A percentile compares a stretch with the other conserved stretches of the same genome.
Conservation (phyloP, 2,888 invertebrate genomes). For the Sarcophaga variegata region DNA sequence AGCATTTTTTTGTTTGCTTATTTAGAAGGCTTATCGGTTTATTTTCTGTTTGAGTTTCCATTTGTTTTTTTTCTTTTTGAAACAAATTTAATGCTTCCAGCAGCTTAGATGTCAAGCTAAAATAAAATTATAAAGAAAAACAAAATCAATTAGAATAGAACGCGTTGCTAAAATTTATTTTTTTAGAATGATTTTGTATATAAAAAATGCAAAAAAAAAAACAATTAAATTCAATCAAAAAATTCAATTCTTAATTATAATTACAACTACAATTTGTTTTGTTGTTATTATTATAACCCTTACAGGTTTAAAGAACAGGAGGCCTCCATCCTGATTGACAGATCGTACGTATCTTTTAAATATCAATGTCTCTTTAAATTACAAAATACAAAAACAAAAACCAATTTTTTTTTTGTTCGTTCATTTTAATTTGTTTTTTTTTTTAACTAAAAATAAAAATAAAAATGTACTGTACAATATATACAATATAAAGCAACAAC, state of each 20-base stretch:
- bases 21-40: background rate
- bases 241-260: conserved; percentile 28
- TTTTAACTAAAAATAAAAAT: background rate
- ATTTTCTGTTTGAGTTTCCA: conserved; percentile 28
- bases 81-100: conserved; percentile 65
- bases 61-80: conserved; percentile 23
- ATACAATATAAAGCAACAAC: background rate
- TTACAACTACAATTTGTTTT: conserved; percentile 56
- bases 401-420: background rate
- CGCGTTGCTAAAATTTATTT: conserved; percentile 37
- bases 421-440: background rate
- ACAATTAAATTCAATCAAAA: conserved; percentile 5
- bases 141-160: conserved; percentile 9
- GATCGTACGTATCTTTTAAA: conserved; percentile 81
- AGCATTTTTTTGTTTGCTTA: background rate
- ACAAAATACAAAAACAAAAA: conserved; percentile 39
- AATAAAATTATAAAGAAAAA: background rate
- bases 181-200: conserved; percentile 6
- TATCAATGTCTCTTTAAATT: conserved; percentile 50
- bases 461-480: conserved; percentile 27
- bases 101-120: conserved; percentile 29
- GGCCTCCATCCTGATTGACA: conserved; percentile 82
- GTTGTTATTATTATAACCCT: conserved; percentile 78
- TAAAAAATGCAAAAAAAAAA: conserved; percentile 20
- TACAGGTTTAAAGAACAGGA: conserved; percentile 83